These are phyloP conservation scores for Drosophila pectinifera DNA, from an alignment of 1,140 invertebrate genomes.

Conservation along the genomic window DNA sequence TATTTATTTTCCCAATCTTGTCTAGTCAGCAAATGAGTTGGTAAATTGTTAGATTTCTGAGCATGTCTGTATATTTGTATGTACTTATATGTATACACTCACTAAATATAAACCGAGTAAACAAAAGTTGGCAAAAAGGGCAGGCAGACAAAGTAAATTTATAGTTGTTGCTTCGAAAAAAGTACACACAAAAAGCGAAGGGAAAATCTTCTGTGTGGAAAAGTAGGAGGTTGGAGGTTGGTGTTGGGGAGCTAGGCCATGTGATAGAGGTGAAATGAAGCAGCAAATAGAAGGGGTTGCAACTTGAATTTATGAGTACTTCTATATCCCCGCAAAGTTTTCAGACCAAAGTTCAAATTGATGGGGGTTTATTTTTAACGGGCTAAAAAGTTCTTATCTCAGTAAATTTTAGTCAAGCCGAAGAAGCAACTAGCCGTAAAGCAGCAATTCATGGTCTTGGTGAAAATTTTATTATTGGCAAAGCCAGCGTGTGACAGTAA, in stretches of 20 bases:
- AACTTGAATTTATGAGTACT: constrained; percentile 52
- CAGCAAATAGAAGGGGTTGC: constrained; percentile 41
- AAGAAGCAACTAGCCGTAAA: constrained; percentile 10
- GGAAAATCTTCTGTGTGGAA: constrained; percentile 36
- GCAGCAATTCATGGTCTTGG: constrained; percentile 14
- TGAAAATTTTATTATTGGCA: constrained; percentile 36
- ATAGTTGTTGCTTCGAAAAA: constrained; percentile 23
- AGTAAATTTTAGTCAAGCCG: constrained; percentile 9
- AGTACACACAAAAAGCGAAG: constrained; percentile 16
- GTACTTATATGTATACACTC: constrained; percentile 5
- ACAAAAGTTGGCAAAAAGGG: constrained; percentile 57
- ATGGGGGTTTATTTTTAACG: constrained; percentile 27
- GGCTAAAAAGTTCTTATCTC: constrained; percentile 31
- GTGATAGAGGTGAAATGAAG: constrained; percentile 56
- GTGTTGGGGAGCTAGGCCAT: constrained; percentile 10
- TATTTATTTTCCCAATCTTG: constrained; percentile 44
- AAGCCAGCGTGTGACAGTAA: constrained; percentile 9
- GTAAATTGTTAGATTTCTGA: constrained; percentile 36
- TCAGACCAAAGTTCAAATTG: constrained; percentile 26
- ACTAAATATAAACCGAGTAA: constrained; percentile 62
- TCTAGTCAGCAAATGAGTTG: constrained; percentile 61
- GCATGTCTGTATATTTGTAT: constrained; percentile 5
- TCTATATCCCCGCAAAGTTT: constrained; percentile 21
- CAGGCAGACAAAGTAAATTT: constrained; percentile 51
- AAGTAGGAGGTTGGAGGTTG: not conserved